phyloP scores from a whole-genome alignment of 2,888 invertebrate species.

The Drosophila testacea region DNA sequence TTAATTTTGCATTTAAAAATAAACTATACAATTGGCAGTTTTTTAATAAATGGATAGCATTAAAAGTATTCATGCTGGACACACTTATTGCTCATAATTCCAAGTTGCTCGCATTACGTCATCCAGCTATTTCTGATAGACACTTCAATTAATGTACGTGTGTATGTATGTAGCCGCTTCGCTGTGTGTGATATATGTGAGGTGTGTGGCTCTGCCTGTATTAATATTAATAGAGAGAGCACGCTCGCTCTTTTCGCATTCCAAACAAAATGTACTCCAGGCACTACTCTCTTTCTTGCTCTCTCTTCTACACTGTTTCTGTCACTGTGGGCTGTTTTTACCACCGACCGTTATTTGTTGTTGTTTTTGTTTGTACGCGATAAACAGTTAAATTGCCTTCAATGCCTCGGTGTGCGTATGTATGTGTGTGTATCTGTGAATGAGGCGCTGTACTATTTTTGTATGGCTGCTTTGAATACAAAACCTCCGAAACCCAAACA shows the following conservation, averaged over 20 bases:
- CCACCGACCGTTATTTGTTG: slow-evolving; percentile 38
- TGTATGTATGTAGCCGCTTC: background rate
- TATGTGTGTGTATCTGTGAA: slow-evolving; percentile 23
- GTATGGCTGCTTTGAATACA: slow-evolving; percentile 66
- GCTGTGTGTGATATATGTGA: slow-evolving; percentile 25
- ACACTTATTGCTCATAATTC: slow-evolving; percentile 69
- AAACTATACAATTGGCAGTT: background rate
- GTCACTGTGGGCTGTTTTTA: slow-evolving; percentile 14
- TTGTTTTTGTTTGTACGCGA: slow-evolving; percentile 67
- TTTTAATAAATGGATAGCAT: slow-evolving; percentile 10
- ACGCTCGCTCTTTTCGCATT: slow-evolving; percentile 50
- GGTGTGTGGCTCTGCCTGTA: slow-evolving; percentile 29
- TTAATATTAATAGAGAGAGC: slow-evolving; percentile 45
- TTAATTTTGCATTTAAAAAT: background rate
- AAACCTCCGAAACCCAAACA: slow-evolving; percentile 23
- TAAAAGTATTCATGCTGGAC: slow-evolving; percentile 9
- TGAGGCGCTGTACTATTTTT: slow-evolving; percentile 30
- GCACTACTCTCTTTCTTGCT: slow-evolving; percentile 10
- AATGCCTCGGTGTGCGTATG: slow-evolving; percentile 28
- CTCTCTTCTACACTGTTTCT: slow-evolving; percentile 24
- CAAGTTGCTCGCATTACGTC: slow-evolving; percentile 76
- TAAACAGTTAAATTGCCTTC: slow-evolving; percentile 76
- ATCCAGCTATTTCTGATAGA: slow-evolving; percentile 82
- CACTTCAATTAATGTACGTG: slow-evolving; percentile 75
- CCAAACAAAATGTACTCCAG: slow-evolving; percentile 53